A percentile compares a stretch with the other conserved stretches of the same genome.
These are phyloP conservation scores for Thaleichthys pacificus DNA, from an alignment of 2,797 vertebrate genomes.

Conservation along the genomic window DNA sequence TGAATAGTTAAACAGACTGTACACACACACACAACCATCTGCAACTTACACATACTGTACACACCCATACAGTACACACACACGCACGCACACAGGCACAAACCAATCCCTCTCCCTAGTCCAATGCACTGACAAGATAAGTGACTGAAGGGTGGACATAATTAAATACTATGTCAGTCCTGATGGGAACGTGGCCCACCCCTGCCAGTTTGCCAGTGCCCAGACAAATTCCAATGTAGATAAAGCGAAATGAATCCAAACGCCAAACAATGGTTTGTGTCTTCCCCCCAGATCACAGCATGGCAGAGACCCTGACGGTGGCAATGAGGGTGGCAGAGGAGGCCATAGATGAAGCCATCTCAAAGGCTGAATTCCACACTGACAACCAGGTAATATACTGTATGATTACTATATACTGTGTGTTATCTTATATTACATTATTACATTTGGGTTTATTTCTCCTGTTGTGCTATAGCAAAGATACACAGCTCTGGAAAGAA, in stretches of 20 bases:
- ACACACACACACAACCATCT: background rate
- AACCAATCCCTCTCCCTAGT: background rate
- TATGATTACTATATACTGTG: background rate
- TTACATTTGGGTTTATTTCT: too few relatives aligned
- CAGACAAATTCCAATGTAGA: background rate
- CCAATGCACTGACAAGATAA: slow-evolving; percentile 34
- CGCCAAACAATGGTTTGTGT: background rate
- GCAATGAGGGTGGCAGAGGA: slow-evolving; percentile 93
- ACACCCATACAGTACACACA: background rate
- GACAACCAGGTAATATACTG: slow-evolving; percentile 80
- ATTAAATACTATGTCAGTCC: slow-evolving; percentile 22
- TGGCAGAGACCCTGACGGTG: slow-evolving; percentile 89
- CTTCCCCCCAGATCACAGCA: slow-evolving; percentile 83
- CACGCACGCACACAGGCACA: background rate
- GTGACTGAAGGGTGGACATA: slow-evolving; percentile 30
- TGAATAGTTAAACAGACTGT: background rate
- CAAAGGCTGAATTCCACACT: slow-evolving; percentile 83
- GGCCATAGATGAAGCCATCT: slow-evolving; percentile 93
- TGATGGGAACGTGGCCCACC: background rate
- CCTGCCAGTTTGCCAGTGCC: background rate
- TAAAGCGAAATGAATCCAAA: background rate
- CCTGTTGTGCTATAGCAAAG: too few relatives aligned
- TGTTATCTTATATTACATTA: too few relatives aligned
- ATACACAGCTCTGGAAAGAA: too few relatives aligned
- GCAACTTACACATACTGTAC: background rate